These are phyloP conservation scores for Bellardia bayeri DNA, from an alignment of 2,888 invertebrate species.

Conservation along the genomic window DNA sequence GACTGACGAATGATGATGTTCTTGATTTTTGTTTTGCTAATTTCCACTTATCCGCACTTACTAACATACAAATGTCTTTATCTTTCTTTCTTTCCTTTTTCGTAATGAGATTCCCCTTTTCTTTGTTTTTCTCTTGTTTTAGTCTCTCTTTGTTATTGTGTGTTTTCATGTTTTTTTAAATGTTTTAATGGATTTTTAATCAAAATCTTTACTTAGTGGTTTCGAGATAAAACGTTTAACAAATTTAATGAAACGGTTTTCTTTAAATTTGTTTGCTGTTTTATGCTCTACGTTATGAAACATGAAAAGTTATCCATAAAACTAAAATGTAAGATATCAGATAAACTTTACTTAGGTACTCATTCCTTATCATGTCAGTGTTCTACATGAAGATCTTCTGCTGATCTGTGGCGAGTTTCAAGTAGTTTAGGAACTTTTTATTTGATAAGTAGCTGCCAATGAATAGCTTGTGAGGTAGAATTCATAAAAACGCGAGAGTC, in stretches of 20 bases:
- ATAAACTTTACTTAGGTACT: neutral
- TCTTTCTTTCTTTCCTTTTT: conserved; percentile 9
- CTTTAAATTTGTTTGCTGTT: conserved; percentile 41
- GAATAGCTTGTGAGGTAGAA: no score
- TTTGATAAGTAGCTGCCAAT: neutral
- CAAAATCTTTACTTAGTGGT: conserved; percentile 14
- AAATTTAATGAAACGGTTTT: conserved; percentile 2
- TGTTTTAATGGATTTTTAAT: conserved; percentile 23
- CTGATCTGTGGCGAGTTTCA: neutral
- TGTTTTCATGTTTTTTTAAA: conserved; percentile 27
- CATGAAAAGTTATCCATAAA: neutral
- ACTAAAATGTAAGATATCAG: neutral
- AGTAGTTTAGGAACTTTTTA: neutral
- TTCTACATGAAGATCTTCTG: neutral
- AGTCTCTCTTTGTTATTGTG: neutral
- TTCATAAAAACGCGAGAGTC: no score
- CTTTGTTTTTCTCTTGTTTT: neutral
- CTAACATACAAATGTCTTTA: neutral
- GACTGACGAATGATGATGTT: conserved; percentile 47
- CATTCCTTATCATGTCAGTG: neutral
- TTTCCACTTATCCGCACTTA: neutral
- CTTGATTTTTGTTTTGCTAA: conserved; percentile 15
- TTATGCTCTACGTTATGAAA: no score
- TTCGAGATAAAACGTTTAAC: conserved; percentile 5
- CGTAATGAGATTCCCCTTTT: neutral